These are phyloP conservation scores for Xenopus laevis DNA, from an alignment of 2,113 vertebrate species.

Conservation along the genomic window DNA sequence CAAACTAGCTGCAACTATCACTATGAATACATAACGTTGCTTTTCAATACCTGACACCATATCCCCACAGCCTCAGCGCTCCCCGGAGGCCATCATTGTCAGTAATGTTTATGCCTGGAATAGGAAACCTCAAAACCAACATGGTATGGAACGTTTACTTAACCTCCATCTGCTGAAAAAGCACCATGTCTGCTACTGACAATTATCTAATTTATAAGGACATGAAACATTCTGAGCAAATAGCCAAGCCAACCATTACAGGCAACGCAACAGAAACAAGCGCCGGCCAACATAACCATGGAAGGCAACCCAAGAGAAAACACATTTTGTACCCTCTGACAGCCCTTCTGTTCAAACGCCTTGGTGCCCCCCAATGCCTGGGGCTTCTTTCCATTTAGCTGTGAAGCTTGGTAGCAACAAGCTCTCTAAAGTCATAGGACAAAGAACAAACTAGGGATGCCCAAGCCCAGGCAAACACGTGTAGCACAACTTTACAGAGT, in stretches of 20 bases:
- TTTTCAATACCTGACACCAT: slow-evolving; percentile 1
- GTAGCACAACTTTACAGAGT: too few relatives aligned
- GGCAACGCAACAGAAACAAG: slow-evolving; percentile 8
- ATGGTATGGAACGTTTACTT: slow-evolving; percentile 36
- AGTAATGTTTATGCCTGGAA: slow-evolving; percentile 35
- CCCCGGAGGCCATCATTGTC: slow-evolving; percentile 13
- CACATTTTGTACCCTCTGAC: not conserved
- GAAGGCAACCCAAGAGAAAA: slow-evolving; percentile 7
- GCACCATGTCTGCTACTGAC: slow-evolving; percentile 19
- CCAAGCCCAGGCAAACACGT: too few relatives aligned
- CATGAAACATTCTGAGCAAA: slow-evolving; percentile 34
- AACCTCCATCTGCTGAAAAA: slow-evolving; percentile 25
- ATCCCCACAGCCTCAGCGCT: not conserved
- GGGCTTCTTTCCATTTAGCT: not conserved
- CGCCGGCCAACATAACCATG: slow-evolving; percentile 16
- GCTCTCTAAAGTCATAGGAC: too few relatives aligned
- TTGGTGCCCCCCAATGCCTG: not conserved
- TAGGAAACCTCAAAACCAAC: slow-evolving; percentile 38
- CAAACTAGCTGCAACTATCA: not conserved
- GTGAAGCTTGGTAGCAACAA: not conserved
- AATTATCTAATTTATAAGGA: slow-evolving; percentile 41
- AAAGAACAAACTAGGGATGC: too few relatives aligned
- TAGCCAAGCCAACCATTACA: slow-evolving; percentile 23
- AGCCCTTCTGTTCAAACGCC: too few relatives aligned
- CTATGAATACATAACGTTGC: not conserved